Conservation (phyloP, 2,888 invertebrate species). For the Dryococelus australis region DNA sequence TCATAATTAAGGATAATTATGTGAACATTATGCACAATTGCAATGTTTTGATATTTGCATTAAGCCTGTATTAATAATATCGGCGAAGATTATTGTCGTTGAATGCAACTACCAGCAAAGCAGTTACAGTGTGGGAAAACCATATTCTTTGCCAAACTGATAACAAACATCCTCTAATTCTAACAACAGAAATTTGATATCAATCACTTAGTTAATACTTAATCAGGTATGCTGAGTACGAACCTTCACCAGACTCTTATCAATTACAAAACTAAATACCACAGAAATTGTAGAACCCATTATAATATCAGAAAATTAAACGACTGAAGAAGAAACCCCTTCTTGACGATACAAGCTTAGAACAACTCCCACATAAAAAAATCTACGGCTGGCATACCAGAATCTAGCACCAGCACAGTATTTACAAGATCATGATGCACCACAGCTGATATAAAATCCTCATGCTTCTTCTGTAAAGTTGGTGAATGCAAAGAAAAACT, state of each 20-base stretch:
- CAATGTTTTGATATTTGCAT: no score
- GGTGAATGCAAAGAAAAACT: neutral
- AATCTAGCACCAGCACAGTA: neutral
- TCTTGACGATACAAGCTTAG: neutral
- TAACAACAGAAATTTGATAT: neutral
- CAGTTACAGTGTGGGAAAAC: neutral
- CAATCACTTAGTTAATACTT: no score
- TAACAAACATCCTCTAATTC: neutral
- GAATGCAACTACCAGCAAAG: neutral
- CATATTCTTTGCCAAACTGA: neutral
- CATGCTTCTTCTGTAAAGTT: neutral
- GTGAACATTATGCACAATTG: no score
- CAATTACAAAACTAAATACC: no score
- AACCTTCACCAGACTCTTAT: no score
- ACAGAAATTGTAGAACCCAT: no score
- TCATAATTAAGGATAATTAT: no score
- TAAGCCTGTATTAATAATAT: no score
- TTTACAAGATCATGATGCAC: neutral
- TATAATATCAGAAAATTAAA: neutral
- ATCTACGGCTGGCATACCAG: neutral
- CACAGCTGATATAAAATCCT: constrained; percentile 1
- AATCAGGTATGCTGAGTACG: no score
- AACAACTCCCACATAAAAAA: neutral
- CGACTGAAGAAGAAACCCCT: neutral
- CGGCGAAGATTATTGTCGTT: neutral